Evolutionary conservation across 2,113 vertebrate genomes (phyloP).

Genomic region (Edolisoma coerulescens): DNA sequence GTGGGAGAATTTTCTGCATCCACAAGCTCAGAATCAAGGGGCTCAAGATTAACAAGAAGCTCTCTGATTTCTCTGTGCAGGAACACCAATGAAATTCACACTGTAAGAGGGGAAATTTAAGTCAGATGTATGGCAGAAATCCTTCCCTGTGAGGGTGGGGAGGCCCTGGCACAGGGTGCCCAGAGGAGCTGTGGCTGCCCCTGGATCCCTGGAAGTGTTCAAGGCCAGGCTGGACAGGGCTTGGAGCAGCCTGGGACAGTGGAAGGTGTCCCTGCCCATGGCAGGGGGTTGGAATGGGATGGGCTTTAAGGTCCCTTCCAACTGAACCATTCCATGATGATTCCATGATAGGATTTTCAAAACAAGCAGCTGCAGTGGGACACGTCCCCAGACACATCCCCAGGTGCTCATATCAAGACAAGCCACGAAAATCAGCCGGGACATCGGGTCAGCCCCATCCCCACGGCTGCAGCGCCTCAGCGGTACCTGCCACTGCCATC

Average conservation of each 20-base stretch:
- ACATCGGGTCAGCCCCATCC: neutral
- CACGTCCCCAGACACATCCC: rapidly evolving
- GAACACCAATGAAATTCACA: neutral
- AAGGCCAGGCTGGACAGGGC: rapidly evolving
- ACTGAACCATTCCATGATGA: rapidly evolving
- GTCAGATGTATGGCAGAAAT: neutral
- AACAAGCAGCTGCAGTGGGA: neutral
- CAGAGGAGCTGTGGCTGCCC: neutral
- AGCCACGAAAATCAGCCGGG: rapidly evolving
- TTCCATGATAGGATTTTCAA: rapidly evolving
- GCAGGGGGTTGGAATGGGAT: rapidly evolving
- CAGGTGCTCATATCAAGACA: neutral
- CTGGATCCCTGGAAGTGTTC: neutral
- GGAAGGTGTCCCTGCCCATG: neutral
- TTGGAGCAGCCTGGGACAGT: rapidly evolving
- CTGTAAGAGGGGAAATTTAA: neutral
- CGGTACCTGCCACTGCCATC: neutral
- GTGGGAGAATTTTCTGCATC: neutral
- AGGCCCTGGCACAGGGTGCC: neutral
- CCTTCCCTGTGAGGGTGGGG: neutral
- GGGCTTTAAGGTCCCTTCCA: neutral
- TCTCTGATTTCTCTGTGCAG: neutral
- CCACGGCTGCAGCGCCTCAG: neutral
- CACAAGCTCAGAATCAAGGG: neutral
- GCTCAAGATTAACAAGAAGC: neutral